These are phyloP conservation scores for Zosterops japonicus DNA, from an alignment of 2,113 vertebrate species.

Conservation along the genomic window DNA sequence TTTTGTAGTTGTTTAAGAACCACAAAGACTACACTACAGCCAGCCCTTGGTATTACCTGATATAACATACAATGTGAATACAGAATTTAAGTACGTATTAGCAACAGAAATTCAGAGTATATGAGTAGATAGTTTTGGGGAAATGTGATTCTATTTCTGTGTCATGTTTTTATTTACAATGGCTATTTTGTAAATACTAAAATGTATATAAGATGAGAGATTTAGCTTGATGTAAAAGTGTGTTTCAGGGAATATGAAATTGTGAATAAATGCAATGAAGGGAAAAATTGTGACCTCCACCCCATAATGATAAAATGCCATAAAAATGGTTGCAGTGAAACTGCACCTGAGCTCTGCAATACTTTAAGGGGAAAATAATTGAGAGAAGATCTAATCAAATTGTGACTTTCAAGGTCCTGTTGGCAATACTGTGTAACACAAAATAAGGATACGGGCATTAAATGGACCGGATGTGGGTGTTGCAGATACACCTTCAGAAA, in stretches of 20 bases:
- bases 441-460: background rate
- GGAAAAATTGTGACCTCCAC: background rate
- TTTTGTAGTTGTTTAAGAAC: background rate
- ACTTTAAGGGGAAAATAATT: background rate
- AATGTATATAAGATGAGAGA: background rate
- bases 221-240: background rate
- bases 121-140: background rate
- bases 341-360: background rate
- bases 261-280: background rate
- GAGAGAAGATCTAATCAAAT: background rate
- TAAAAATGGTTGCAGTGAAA: background rate
- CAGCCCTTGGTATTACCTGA: background rate
- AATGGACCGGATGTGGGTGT: background rate
- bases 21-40: background rate
- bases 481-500: background rate
- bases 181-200: background rate
- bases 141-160: background rate
- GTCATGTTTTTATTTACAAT: background rate
- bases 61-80: background rate
- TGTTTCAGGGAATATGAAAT: background rate
- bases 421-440: background rate
- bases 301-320: background rate
- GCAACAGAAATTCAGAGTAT: background rate
- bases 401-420: background rate
- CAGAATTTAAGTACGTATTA: background rate